Evolutionary conservation across 1,140 invertebrate species (phyloP), one percentile per base, ranked within the genome.

Genomic region (Magallana gigas): DNA sequence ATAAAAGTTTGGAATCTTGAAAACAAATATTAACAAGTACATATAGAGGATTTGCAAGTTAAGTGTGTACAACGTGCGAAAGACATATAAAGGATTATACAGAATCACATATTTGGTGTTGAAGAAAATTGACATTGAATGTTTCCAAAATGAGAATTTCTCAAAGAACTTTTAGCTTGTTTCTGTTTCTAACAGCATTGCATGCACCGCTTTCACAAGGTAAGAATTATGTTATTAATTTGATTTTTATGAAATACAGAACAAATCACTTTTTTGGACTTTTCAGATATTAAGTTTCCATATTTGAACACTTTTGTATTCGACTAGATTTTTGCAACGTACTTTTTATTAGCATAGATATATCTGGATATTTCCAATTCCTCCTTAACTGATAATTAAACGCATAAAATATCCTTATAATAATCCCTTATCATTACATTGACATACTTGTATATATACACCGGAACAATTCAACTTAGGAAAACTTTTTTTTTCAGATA

Each of bases 91-190:
- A 48, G 36, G 36, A 48, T 48, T 48, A 48, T 48, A 48, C 36
- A 48, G 36, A 48, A 48, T 48, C 36, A 48, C 36, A 48, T 48
- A 48, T 48, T 48, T 48, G 3, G 36, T 23, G 14, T 36, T 76
- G 68, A 11, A 76, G 68, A 76, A 76, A 76, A 12, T 76, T 76
- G 23, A 76, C 23, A 76, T 76, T 76, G 68, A 29, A 76, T 76
- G 23, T 76, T 29, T 12, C 16, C 23, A 76, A 76, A 76, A 76
- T 76, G 68, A 36, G 8, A 11, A 4, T 76, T 9, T 12, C 9
- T 29, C 48, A 76, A 9, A 29, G 68, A 76, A 76, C 23, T 9
- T 29, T 29, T 76, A 23, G 18, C 68, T 12, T 76, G 2, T 29
- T 76, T 76, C 23, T 76, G 3, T 11, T 76, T 29, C 23, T 76